phyloP scores from a whole-genome alignment of 1,140 invertebrate species.

The Trypoxylus dichotomus region DNA sequence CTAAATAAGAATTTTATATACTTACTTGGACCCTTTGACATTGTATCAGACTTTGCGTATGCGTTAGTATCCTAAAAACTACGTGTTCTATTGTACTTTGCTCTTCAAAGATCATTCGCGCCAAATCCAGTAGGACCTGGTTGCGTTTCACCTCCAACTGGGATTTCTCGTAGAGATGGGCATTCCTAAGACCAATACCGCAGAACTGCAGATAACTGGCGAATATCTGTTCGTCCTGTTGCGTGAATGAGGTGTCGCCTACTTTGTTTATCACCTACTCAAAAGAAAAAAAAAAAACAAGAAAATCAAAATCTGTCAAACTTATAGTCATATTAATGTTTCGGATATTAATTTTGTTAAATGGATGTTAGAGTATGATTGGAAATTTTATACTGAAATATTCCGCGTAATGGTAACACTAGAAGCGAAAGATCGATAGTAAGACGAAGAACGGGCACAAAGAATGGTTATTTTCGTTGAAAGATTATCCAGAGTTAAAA shows the following conservation, averaged over 20 bases:
- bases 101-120: conserved; percentile 95
- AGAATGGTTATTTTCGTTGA: background rate
- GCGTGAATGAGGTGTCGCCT: conserved; percentile 75
- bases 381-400: too few species aligned
- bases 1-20: too few species aligned
- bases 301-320: too few species aligned
- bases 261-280: conserved; percentile 90
- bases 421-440: too few species aligned
- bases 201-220: conserved; percentile 93
- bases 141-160: conserved; percentile 93
- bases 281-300: background rate
- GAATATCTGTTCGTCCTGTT: conserved; percentile 90
- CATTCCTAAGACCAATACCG: conserved; percentile 91
- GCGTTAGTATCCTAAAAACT: conserved; percentile 90
- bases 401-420: too few species aligned
- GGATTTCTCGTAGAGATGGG: conserved; percentile 91
- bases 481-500: background rate
- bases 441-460: too few species aligned
- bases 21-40: conserved; percentile 88
- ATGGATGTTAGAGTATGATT: too few species aligned
- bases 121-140: conserved; percentile 91
- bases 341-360: too few species aligned
- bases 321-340: too few species aligned
- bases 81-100: conserved; percentile 95
- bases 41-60: conserved; percentile 91